Evolutionary conservation across 2,113 vertebrate species (phyloP), one percentile per base, ranked within the genome.

Genomic region (Furnarius figulus): DNA sequence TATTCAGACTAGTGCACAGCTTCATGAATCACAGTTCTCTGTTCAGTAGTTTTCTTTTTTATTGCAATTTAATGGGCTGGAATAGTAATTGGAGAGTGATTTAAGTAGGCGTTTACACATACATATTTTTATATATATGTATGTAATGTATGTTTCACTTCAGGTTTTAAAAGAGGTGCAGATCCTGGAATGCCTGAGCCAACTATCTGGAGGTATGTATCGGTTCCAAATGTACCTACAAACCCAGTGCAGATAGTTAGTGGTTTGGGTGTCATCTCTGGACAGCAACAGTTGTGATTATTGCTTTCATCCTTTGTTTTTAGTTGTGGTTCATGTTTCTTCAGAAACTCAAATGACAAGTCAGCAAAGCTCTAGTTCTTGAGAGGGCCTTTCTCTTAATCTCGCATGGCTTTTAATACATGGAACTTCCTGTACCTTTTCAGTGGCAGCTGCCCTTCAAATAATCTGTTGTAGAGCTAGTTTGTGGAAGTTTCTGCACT

Each of bases 161-260:
- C 96, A 99, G 99, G 99, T 89, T 99, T 99, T 97, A 99, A 99
- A 83, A 98, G 99, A 74, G 99, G 99, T 93, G 99, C 99, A 58
- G 99, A 99, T 98, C 99, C 99, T 82, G 99, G 99, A 79, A 99
- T 99, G 99, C 99, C 99, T 31, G 99, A 99, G 59, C 99, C 99
- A 40, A 99, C 97, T 10, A 91, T 99, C 75, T 95, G 99, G 93
- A 99, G 99, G 99, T 99, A 98, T 42, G 94, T 96, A 42, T 90
- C 9, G 2, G 63, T 80, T 94, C 79, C 44, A 82, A 72, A 73
- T 85, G 53, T 50, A 14, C 12, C 8, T 76, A n/a, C 50, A 81
- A 85, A 59, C 50, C 30, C 52, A 27, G 1, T 27, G 42, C n/a
- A 59, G 9, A 18, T 24, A 30, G 19, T 33, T 56, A 28, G 9